phyloP scores from a whole-genome alignment of 2,888 invertebrate genomes.

The Lutraria lutraria region DNA sequence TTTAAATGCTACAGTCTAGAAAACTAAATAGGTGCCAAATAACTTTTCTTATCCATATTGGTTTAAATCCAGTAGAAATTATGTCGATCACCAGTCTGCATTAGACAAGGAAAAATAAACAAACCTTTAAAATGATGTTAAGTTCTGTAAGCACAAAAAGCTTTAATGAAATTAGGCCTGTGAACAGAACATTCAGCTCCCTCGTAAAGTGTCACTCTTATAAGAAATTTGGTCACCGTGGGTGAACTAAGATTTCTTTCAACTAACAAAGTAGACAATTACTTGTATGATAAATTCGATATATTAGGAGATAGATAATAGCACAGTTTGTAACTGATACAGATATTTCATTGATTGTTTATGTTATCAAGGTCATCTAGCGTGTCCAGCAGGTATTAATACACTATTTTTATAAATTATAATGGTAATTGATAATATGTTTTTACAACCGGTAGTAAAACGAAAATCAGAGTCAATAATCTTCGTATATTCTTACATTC shows the following conservation, averaged over 20 bases:
- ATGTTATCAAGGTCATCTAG: constrained; percentile 36
- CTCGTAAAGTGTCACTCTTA: not conserved
- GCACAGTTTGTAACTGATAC: constrained; percentile 30
- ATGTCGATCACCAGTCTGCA: not conserved
- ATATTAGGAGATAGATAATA: constrained; percentile 28
- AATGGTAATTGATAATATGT: constrained; percentile 32
- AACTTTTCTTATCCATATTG: constrained; percentile 20
- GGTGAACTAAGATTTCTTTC: not conserved
- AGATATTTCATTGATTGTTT: constrained; percentile 21
- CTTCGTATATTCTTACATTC: not conserved
- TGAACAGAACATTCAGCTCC: not conserved
- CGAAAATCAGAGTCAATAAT: not conserved
- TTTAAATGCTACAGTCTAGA: not conserved
- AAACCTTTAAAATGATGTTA: not conserved
- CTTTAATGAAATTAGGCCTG: not conserved
- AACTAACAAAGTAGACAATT: constrained; percentile 32
- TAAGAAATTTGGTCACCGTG: constrained; percentile 13
- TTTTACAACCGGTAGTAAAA: constrained; percentile 26
- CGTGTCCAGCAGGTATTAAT: not conserved
- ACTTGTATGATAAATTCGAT: not conserved
- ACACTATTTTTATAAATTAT: constrained; percentile 12
- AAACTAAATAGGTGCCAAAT: not conserved
- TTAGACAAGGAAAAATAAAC: constrained; percentile 11
- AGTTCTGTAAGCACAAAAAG: not conserved
- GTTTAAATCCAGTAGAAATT: not conserved